These are phyloP conservation scores for Panulirus ornatus DNA, from an alignment of 1,140 invertebrate genomes.

Conservation along the genomic window DNA sequence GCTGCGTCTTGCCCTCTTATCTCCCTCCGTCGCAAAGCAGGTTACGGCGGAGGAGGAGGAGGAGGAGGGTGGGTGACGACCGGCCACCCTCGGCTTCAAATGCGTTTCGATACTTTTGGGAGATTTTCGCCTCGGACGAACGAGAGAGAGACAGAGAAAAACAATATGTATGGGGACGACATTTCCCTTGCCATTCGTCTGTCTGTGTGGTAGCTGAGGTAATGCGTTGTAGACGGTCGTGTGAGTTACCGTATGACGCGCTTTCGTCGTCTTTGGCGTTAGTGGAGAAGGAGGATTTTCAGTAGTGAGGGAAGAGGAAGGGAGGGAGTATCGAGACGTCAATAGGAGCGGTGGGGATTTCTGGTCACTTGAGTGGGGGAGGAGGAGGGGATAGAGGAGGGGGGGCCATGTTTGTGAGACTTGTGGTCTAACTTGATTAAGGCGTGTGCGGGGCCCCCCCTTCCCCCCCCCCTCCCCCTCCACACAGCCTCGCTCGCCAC, in stretches of 20 bases:
- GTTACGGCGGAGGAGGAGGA: slow-evolving; percentile 12
- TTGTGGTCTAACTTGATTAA: slow-evolving; percentile 44
- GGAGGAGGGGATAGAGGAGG: background rate
- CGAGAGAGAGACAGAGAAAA: too few relatives aligned
- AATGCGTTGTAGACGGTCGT: too few relatives aligned
- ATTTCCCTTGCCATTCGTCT: too few relatives aligned
- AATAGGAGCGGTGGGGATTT: slow-evolving; percentile 26
- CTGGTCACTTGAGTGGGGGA: slow-evolving; percentile 34
- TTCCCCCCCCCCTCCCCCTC: too few relatives aligned
- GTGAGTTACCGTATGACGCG: too few relatives aligned
- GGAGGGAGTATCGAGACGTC: background rate
- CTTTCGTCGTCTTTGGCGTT: background rate
- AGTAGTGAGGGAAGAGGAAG: too few relatives aligned
- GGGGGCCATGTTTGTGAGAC: slow-evolving; percentile 4
- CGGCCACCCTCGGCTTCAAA: background rate
- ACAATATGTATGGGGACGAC: too few relatives aligned
- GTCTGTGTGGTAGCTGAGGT: too few relatives aligned
- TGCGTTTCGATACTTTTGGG: background rate
- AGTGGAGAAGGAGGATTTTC: background rate
- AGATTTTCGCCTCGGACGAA: slow-evolving; percentile 5
- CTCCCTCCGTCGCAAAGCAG: slow-evolving; percentile 31
- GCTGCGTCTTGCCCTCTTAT: background rate
- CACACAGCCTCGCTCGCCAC: slow-evolving; percentile 32
- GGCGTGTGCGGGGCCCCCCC: background rate
- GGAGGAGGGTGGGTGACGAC: too few relatives aligned